phyloP scores from a whole-genome alignment of 2,113 vertebrate species.

The Podilymbus podiceps region DNA sequence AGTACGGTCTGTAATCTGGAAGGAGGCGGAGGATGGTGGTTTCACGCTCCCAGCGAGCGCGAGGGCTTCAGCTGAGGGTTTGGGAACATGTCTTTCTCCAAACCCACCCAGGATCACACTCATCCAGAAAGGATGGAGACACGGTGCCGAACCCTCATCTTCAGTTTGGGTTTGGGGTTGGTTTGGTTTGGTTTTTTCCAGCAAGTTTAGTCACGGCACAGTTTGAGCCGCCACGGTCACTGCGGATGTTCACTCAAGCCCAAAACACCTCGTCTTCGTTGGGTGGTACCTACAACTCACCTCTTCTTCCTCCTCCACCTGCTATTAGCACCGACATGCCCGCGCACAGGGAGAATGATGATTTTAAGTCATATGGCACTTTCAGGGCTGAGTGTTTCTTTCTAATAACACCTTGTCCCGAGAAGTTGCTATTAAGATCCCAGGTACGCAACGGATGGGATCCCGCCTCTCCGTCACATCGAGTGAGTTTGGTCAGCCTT shows the following conservation, averaged over 20 bases:
- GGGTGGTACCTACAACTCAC: neutral
- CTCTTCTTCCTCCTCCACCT: slow-evolving; percentile 18
- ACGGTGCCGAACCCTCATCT: neutral
- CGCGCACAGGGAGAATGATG: neutral
- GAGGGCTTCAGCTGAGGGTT: neutral
- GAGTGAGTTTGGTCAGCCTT: neutral
- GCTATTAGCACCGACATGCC: neutral
- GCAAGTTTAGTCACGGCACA: neutral
- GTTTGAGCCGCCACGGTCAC: neutral
- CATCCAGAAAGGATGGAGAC: neutral
- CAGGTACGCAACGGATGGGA: neutral
- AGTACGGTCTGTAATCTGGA: neutral
- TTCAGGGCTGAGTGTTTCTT: neutral
- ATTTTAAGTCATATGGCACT: neutral
- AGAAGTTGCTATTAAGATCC: neutral
- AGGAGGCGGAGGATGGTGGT: neutral
- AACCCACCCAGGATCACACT: neutral
- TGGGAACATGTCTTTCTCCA: neutral
- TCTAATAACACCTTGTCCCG: neutral
- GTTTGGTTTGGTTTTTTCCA: neutral
- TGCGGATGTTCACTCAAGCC: neutral
- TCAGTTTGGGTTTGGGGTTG: neutral
- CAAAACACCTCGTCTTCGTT: neutral
- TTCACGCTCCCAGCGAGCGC: neutral
- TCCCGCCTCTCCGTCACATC: neutral